Base-by-base conservation (phyloP, 2,888 invertebrate genomes). In the Thalpophila matura region DNA sequence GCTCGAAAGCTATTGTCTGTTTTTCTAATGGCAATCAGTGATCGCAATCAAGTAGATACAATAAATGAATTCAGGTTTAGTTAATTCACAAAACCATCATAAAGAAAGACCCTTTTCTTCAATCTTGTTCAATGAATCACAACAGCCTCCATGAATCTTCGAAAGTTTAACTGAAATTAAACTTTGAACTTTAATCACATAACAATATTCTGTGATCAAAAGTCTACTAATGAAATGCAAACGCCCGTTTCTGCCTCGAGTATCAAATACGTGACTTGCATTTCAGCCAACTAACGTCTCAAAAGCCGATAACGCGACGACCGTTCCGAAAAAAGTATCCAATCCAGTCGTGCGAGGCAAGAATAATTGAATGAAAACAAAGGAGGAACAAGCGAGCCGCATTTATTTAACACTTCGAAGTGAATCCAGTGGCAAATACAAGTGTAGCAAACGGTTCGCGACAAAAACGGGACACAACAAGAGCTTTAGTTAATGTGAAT, bases 401-500 rank as follows among this genome's bases (percentile, higher is more conserved):
- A 79, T 86, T 86, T 86, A 82, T 83, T 86, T 81, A 81, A 83
- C 80, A 85, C 85, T 89, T 82, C 63, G 82, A 84, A 87, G 82
- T 79, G 78, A 81, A 85, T 80, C 83, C 84, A 85, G 84, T 86
- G 80, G 83, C 86, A 85, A 87, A 87, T 85, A 89, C 84, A 84
- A 87, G 85, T 81, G 81, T 82, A 79, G 83, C 81, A 86, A 89
- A 88, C 81, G 82, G 80, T 87, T 83, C 70, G 80, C 82, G 89
- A 89, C 88, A 91, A 91, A 91, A 91, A 90, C 89, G 87, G 85
- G 81, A 89, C 88, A 89, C 86, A 90, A 89, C 89, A 86, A 88
- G 91, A 87, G 91, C 87, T 91, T 90, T 86, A 85, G 84, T 88
- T 90, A 92, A 92, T 91, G 91, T 84, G 89, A 84, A 87, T 91